These are phyloP conservation scores for Nebria ingens DNA, from an alignment of 1,140 invertebrate genomes.

Conservation along the genomic window DNA sequence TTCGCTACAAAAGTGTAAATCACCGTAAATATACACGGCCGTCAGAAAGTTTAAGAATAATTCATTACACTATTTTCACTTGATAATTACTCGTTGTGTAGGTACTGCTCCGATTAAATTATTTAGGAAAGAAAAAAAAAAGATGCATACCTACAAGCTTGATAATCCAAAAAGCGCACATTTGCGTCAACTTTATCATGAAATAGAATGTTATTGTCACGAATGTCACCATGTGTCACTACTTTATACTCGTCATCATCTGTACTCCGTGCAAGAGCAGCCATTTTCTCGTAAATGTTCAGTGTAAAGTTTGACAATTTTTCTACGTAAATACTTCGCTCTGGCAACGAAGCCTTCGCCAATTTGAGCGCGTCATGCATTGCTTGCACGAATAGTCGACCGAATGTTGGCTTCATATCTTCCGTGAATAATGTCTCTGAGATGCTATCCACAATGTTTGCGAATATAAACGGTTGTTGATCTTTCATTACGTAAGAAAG, in stretches of 20 bases:
- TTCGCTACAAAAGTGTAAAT: no score
- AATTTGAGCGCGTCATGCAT: conserved; percentile 13
- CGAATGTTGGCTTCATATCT: background rate
- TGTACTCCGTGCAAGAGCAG: background rate
- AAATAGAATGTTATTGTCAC: conserved; percentile 13
- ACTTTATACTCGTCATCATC: conserved; percentile 6
- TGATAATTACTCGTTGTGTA: no score
- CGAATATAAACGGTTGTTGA: conserved; percentile 11
- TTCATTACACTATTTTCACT: no score
- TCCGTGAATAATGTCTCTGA: background rate
- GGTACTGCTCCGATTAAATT: no score
- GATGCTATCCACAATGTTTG: background rate
- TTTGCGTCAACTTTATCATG: background rate
- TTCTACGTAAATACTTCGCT: conserved; percentile 10
- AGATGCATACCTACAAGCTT: conserved; percentile 2
- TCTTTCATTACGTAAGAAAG: conserved; percentile 10
- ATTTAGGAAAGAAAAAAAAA: no score
- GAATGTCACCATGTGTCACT: conserved; percentile 14
- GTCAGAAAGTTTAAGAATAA: no score
- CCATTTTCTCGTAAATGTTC: conserved; percentile 10
- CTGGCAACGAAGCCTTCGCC: conserved; percentile 10
- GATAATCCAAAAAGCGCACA: background rate
- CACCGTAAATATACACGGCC: no score
- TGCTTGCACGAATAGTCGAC: conserved; percentile 10
- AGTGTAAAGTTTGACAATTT: conserved; percentile 12